Evolutionary conservation across 2,888 invertebrate genomes (phyloP).

Genomic region (Scaeva pyrastri): DNA sequence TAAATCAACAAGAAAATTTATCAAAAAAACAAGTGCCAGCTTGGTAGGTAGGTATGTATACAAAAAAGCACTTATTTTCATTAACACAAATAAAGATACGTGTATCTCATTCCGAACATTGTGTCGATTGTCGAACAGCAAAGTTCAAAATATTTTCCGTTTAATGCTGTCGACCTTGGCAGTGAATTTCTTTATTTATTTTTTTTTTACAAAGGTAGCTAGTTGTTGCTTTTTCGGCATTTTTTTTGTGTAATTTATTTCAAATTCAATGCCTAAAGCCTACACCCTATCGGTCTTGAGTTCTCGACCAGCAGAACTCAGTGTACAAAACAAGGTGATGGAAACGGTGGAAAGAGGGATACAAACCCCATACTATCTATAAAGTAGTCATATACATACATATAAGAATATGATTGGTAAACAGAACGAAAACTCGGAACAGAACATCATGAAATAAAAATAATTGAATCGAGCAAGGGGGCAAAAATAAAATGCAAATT

Average conservation of each 20-base stretch:
- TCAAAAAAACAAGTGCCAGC: slow-evolving; percentile 52
- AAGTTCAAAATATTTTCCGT: slow-evolving; percentile 44
- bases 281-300: slow-evolving; percentile 3
- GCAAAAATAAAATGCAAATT: slow-evolving; percentile 64
- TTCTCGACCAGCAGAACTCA: slow-evolving; percentile 27
- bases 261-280: slow-evolving; percentile 34
- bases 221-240: slow-evolving; percentile 8
- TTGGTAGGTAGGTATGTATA: not conserved
- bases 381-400: not conserved
- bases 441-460: slow-evolving; percentile 21
- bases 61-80: slow-evolving; percentile 52
- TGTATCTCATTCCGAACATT: slow-evolving; percentile 23
- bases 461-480: slow-evolving; percentile 26
- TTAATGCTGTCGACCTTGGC: slow-evolving; percentile 71
- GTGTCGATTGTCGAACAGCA: slow-evolving; percentile 24
- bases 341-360: not conserved
- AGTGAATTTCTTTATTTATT: slow-evolving; percentile 55
- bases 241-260: slow-evolving; percentile 23
- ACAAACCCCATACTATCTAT: slow-evolving; percentile 22
- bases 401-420: slow-evolving; percentile 37
- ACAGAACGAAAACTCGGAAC: slow-evolving; percentile 27
- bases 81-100: slow-evolving; percentile 48
- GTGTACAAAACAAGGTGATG: not conserved
- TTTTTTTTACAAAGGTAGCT: not conserved
- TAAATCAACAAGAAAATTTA: slow-evolving; percentile 39